A percentile compares a stretch with the other conserved stretches of the same genome.
Conservation (phyloP, 2,888 invertebrate genomes). For the Hypercompe scribonia region DNA sequence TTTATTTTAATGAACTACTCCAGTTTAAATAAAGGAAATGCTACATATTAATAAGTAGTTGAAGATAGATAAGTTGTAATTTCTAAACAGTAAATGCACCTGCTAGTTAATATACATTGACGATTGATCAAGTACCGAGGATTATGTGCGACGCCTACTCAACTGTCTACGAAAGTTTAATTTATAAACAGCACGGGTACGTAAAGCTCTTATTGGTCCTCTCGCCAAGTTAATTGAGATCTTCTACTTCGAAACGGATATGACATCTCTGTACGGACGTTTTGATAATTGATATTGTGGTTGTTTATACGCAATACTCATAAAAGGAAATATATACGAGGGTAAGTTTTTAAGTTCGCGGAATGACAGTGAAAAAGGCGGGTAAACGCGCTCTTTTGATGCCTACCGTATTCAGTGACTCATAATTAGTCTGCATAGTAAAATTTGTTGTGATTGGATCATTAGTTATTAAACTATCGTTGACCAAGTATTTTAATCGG, state of each 20-base stretch:
- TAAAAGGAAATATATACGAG: too few species aligned
- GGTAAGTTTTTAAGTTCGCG: too few species aligned
- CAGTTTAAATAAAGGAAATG: constrained; percentile 2
- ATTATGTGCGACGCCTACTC: constrained; percentile 42
- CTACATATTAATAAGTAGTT: background rate
- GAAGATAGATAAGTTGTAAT: background rate
- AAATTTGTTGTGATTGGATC: too few species aligned
- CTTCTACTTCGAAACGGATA: background rate
- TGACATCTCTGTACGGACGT: background rate
- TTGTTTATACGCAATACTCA: background rate
- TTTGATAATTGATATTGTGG: background rate
- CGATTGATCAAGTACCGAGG: constrained; percentile 29
- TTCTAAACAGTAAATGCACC: constrained; percentile 21
- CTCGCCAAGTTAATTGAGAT: background rate
- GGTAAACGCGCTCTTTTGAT: too few species aligned
- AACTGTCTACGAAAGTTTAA: constrained; percentile 62
- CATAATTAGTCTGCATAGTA: too few species aligned
- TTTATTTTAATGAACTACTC: constrained; percentile 2
- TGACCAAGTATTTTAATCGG: too few species aligned
- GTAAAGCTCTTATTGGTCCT: background rate
- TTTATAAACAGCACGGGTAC: constrained; percentile 12
- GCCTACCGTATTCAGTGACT: too few species aligned
- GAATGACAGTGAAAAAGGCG: too few species aligned
- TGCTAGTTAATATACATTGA: constrained; percentile 34
- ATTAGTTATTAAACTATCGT: too few species aligned